Conservation (phyloP, 2,888 invertebrate genomes). For the Sphaerophoria rueppellii region DNA sequence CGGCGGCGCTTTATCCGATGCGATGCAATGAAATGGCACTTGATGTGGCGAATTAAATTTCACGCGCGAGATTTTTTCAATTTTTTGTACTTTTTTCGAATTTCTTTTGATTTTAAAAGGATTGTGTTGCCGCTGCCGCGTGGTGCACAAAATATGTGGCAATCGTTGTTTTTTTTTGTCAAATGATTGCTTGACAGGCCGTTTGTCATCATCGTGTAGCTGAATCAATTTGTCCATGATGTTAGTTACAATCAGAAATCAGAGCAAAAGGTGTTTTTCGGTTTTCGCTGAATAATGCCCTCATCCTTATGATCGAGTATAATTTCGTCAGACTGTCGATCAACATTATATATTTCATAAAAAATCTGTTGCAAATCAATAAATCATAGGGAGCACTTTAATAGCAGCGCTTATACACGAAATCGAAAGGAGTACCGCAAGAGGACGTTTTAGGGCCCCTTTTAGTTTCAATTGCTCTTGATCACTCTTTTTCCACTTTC, state of each 20-base stretch:
- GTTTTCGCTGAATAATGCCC: not conserved
- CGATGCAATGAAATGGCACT: constrained; percentile 47
- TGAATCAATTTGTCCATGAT: constrained; percentile 65
- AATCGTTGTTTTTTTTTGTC: constrained; percentile 37
- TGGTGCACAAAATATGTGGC: constrained; percentile 14
- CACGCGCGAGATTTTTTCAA: constrained; percentile 69
- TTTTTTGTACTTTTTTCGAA: constrained; percentile 25
- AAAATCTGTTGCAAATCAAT: not conserved
- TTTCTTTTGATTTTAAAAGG: not conserved
- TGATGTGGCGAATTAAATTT: constrained; percentile 72
- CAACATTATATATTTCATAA: not conserved
- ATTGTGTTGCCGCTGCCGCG: constrained; percentile 20
- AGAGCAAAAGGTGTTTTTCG: not conserved
- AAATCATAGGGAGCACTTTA: not conserved
- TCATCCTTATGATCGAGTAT: no score
- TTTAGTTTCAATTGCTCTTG: not conserved
- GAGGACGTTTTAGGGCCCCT: not conserved
- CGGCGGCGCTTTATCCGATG: constrained; percentile 48
- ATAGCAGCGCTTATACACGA: no score
- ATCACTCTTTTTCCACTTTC: not conserved
- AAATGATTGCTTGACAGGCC: constrained; percentile 52
- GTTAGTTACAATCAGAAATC: constrained; percentile 43
- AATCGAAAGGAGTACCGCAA: not conserved
- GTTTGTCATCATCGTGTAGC: constrained; percentile 57
- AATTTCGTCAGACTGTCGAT: no score